Conservation (phyloP, 2,888 invertebrate genomes). For the Leptogaster cylindrica region DNA sequence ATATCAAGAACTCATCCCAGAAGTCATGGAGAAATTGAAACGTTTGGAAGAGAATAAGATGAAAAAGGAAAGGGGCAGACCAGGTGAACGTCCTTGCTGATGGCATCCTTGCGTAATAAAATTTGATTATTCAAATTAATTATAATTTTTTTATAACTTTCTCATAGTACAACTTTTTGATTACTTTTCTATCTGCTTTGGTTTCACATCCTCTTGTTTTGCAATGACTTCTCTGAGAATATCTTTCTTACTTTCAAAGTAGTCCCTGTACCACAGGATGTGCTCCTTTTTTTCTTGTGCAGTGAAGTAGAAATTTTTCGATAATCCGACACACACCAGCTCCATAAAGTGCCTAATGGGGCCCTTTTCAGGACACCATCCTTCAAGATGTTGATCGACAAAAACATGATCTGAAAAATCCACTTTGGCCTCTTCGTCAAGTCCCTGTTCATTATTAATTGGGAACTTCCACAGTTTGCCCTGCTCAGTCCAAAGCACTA, state of each 20-base stretch:
- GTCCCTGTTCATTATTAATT: constrained; percentile 93
- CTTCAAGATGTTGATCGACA: constrained; percentile 81
- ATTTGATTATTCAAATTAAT: background rate
- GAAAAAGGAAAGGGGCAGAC: constrained; percentile 56
- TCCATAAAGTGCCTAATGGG: constrained; percentile 98
- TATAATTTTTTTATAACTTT: background rate
- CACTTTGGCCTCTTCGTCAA: constrained; percentile 70
- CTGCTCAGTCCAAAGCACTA: constrained; percentile 91
- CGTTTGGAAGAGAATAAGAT: constrained; percentile 53
- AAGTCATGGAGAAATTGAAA: constrained; percentile 52
- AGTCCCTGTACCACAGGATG: constrained; percentile 89
- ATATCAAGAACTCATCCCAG: constrained; percentile 51
- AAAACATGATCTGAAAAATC: constrained; percentile 96
- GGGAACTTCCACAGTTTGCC: constrained; percentile 97
- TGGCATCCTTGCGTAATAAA: no score
- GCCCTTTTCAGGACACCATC: constrained; percentile 89
- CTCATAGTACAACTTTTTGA: constrained; percentile 19
- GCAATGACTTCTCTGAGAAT: constrained; percentile 64
- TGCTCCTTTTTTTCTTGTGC: constrained; percentile 87
- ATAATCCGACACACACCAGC: constrained; percentile 88
- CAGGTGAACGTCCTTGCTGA: no score
- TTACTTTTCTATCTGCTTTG: no score
- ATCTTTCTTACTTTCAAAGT: constrained; percentile 81
- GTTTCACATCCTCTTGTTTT: constrained; percentile 50
- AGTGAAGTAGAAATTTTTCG: constrained; percentile 91